Evolutionary conservation across 2,113 vertebrate species (phyloP), one percentile per base, ranked within the genome.

Genomic region (Ciconia boyciana): DNA sequence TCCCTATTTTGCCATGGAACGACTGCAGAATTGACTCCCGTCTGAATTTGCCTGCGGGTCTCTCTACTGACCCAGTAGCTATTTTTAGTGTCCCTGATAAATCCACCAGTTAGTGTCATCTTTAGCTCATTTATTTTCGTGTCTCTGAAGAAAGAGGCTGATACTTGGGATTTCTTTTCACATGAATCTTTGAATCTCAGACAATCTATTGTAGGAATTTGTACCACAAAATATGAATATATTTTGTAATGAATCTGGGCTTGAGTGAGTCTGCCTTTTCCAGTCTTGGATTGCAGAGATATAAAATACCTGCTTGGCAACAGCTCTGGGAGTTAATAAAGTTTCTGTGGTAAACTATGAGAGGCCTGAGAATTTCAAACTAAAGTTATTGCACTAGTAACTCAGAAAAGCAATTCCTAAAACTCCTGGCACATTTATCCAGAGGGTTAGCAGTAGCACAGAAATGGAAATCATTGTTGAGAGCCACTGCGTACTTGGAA

Each of bases 391-490:
- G 97, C 97, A 95, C 97, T 92, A 52, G 97, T 98, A 98, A 98
- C 97, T 98, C 98, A 98, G 98, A 97, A 98, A 97, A 98, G 96
- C 96, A 98, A 98, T 98, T 98, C 98, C 97, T 98, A 97, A 98
- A 98, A 98, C 93, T 98, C 90, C 95, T 98, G 97, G 97, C 96
- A 97, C 96, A 96, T 98, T 97, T 98, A 98, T 98, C 97, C 97
- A 97, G 97, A 97, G 96, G 97, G 96, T 96, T 95, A 95, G 95
- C 77, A 71, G 94, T 97, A 98, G 92, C 89, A 97, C 55, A 94
- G 93, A 98, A 98, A 97, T 97, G 98, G 97, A 98, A 98, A 98
- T 98, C 97, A 97, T 96, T 98, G 97, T 98, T 94, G 95, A 97
- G 97, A 96, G 96, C 95, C 93, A 95, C 84, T 84, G 92, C 49